Percentiles rank a stretch among this genome's conserved stretches.
phyloP scores from a whole-genome alignment of 2,113 vertebrate genomes.

The Lipophrys pholis region DNA sequence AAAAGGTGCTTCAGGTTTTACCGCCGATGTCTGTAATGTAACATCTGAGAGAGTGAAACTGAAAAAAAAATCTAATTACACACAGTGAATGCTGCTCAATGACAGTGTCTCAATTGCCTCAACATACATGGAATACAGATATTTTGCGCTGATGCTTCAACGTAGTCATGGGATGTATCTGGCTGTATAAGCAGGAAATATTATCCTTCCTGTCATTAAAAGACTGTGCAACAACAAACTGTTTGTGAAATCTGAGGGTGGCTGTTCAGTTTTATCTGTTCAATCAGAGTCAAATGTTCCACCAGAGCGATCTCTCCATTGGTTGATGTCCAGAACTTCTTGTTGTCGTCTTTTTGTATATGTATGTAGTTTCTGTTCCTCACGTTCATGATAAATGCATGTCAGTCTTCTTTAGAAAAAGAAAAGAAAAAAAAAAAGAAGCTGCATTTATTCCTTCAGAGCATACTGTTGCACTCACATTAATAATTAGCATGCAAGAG shows the following conservation, averaged over 20 bases:
- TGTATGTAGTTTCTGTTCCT: too few relatives aligned
- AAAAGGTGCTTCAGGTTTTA: background rate
- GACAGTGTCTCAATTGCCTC: background rate
- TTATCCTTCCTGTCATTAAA: background rate
- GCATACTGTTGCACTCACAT: background rate
- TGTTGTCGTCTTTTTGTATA: too few relatives aligned
- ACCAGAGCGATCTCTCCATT: background rate
- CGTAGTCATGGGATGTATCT: background rate
- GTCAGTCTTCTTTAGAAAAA: too few relatives aligned
- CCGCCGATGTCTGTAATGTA: too few relatives aligned
- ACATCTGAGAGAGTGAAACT: too few relatives aligned
- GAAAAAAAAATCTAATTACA: too few relatives aligned
- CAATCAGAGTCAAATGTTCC: background rate
- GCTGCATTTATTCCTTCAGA: too few relatives aligned
- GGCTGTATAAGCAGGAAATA: constrained; percentile 19
- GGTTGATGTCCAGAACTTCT: too few relatives aligned
- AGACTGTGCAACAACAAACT: background rate
- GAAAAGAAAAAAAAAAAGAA: too few relatives aligned
- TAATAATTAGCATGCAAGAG: constrained; percentile 24
- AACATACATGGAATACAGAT: background rate
- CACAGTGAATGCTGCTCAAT: too few relatives aligned
- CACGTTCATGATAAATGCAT: too few relatives aligned
- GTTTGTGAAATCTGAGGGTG: background rate
- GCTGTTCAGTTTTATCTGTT: background rate
- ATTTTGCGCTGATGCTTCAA: background rate